Base-by-base conservation (phyloP, 2,888 invertebrate species). In the Dryadula phaetusa region DNA sequence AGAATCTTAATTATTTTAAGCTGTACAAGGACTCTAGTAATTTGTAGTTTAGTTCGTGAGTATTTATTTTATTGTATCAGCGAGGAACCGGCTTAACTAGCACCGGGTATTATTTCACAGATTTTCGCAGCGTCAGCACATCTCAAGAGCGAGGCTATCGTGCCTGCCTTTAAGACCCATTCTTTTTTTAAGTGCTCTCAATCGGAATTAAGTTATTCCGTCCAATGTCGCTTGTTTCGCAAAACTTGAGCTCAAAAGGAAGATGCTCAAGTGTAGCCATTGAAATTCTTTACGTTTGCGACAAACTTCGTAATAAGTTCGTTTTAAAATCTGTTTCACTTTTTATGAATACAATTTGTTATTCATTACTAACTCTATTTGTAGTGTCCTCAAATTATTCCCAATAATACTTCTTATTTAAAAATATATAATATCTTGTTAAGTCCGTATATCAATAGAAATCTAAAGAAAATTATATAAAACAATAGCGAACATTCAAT, bases 1-100 rank as follows among this genome's bases (percentile, higher is more conserved):
- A 88, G 86, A 86, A 85, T 87, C 84, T 88, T 90, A 91, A 91
- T 91, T 90, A 88, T 87, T 89, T 90, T 85, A 87, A 90, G 86
- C 87, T 81, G 83, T 84, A 83, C 82, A 79, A 84, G 84, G 84
- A 83, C 80, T 80, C 77, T 78, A 79, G 85, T 88, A 86, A 88
- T 90, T 88, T 83, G 85, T 87, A 87, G 84, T 85, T 84, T 82
- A 86, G 80, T 85, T 82, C 79, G 78, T 75, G 78, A 82, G 78
- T 80, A 83, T 85, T 87, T 86, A 88, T 89, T 88, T 87, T 87
- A 90, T 88, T 90, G 85, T 86, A 86, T 86, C 86, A 88, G 85
- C 85, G 79, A 79, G 79, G 75, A 80, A 80, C 78, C 71, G 78
- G 83, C 82, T 87, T 82, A 83, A 82, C 82, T 79, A 81, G 81